Conservation (phyloP, 1,140 invertebrate species). For the Ectropis grisescens region DNA sequence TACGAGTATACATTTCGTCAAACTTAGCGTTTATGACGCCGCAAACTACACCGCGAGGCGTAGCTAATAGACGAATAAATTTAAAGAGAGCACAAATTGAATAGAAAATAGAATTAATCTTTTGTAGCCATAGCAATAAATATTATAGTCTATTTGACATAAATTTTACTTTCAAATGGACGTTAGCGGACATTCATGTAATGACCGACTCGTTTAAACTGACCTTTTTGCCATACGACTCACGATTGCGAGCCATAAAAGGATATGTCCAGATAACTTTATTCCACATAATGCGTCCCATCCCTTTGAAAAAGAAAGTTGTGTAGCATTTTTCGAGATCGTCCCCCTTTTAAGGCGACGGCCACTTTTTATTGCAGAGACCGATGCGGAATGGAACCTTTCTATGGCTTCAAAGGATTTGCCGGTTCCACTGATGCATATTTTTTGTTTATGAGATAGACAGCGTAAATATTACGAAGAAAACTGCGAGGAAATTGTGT, state of each 20-base stretch:
- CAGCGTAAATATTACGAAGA: too few relatives aligned
- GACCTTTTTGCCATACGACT: slow-evolving; percentile 40
- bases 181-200: slow-evolving; percentile 36
- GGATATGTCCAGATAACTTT: slow-evolving; percentile 55
- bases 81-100: too few relatives aligned
- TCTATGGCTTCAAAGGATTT: slow-evolving; percentile 35
- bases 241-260: slow-evolving; percentile 39
- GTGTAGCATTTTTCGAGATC: slow-evolving; percentile 47
- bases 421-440: slow-evolving; percentile 11
- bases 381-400: slow-evolving; percentile 25
- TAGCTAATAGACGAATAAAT: too few relatives aligned
- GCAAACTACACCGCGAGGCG: too few relatives aligned
- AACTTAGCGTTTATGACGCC: too few relatives aligned
- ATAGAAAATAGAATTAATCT: too few relatives aligned
- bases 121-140: too few relatives aligned
- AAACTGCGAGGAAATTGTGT: too few relatives aligned
- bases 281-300: slow-evolving; percentile 46
- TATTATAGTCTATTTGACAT: too few relatives aligned
- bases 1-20: too few relatives aligned
- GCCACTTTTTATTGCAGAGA: slow-evolving; percentile 43
- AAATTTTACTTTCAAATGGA: slow-evolving; percentile 41
- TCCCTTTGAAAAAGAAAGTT: slow-evolving; percentile 61
- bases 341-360: slow-evolving; percentile 43
- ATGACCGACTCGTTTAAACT: slow-evolving; percentile 31
- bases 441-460: slow-evolving; percentile 9